These are phyloP conservation scores for Ernsta delagoae DNA, from an alignment of 2,888 invertebrate species.

Conservation along the genomic window DNA sequence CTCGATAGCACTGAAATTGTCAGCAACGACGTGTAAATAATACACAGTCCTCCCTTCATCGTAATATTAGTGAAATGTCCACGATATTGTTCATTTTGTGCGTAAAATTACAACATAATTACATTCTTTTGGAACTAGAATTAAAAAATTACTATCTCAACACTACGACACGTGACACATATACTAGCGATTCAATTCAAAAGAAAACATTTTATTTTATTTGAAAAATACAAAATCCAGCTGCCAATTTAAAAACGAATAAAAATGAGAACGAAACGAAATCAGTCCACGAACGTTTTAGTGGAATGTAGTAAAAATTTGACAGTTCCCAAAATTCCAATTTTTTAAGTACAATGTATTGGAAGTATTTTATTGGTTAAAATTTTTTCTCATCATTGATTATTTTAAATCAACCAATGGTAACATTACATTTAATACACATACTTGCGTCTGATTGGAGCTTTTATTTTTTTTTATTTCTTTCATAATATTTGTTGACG, in stretches of 20 bases:
- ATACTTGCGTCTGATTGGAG: constrained; percentile 55
- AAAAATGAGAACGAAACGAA: constrained; percentile 38
- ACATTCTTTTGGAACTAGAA: constrained; percentile 50
- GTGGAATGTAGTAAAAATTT: constrained; percentile 52
- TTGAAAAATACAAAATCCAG: constrained; percentile 6
- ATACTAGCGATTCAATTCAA: constrained; percentile 51
- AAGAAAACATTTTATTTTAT: not conserved
- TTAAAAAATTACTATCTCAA: constrained; percentile 45
- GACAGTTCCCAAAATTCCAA: constrained; percentile 60
- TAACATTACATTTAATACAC: constrained; percentile 65
- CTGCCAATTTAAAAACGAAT: constrained; percentile 16
- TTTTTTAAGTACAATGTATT: constrained; percentile 44
- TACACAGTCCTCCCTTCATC: constrained; percentile 86
- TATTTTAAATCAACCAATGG: constrained; percentile 56
- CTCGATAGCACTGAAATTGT: constrained; percentile 86
- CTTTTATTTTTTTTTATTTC: constrained; percentile 25
- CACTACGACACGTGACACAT: constrained; percentile 51
- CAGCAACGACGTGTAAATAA: constrained; percentile 86
- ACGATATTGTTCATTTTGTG: constrained; percentile 82
- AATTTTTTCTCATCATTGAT: constrained; percentile 45
- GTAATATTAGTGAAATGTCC: constrained; percentile 78
- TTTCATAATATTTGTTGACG: constrained; percentile 37
- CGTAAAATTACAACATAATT: constrained; percentile 72
- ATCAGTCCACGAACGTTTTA: constrained; percentile 50
- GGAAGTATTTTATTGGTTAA: constrained; percentile 53